phyloP scores from a whole-genome alignment of 2,888 invertebrate species.

The Erynnis tages region DNA sequence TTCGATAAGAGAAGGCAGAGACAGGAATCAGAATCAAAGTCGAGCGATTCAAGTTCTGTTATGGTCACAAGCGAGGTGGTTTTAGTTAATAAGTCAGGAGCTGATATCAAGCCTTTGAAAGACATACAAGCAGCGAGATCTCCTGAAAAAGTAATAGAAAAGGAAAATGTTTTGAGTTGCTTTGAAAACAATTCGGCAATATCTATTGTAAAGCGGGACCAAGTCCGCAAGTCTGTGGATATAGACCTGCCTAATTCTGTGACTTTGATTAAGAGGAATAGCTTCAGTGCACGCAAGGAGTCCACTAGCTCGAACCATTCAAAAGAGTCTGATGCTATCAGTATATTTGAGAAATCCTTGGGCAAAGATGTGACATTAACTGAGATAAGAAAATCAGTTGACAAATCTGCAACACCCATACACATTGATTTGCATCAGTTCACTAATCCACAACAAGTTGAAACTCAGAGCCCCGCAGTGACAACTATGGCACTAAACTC shows the following conservation, averaged over 20 bases:
- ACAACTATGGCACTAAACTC: conserved; percentile 59
- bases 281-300: conserved; percentile 69
- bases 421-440: conserved; percentile 67
- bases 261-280: conserved; percentile 74
- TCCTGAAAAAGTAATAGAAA: conserved; percentile 69
- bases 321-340: conserved; percentile 72
- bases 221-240: conserved; percentile 70
- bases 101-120: conserved; percentile 70
- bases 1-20: conserved; percentile 73
- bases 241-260: conserved; percentile 74
- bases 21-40: conserved; percentile 64
- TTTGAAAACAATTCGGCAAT: conserved; percentile 79
- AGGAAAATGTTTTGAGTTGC: conserved; percentile 74
- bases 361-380: conserved; percentile 76
- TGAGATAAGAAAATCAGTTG: conserved; percentile 74
- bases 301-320: conserved; percentile 76
- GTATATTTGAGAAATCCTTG: conserved; percentile 74
- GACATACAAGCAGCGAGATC: conserved; percentile 70
- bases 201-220: conserved; percentile 76
- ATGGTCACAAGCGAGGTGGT: conserved; percentile 77
- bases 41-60: conserved; percentile 60
- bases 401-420: conserved; percentile 51
- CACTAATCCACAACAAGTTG: conserved; percentile 63
- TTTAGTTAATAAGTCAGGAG: conserved; percentile 68
- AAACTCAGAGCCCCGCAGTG: conserved; percentile 47